Base-by-base conservation (phyloP, 2,888 invertebrate genomes). In the Meghimatium bilineatum region DNA sequence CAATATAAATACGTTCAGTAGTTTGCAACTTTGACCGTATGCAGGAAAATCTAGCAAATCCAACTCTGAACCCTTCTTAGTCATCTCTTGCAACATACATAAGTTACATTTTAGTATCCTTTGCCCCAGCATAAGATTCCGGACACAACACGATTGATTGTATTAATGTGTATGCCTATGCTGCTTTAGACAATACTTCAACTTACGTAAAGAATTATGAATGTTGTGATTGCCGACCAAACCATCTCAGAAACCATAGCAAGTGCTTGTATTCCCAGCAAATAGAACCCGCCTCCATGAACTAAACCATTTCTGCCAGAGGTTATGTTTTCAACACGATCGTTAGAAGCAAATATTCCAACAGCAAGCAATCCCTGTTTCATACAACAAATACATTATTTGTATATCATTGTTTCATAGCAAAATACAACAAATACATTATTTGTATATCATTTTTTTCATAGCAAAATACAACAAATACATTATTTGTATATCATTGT, bases 271-370 rank as follows among this genome's bases (percentile, higher is more conserved):
- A 98, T 95, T 0, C 97, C 97, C 0, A 98, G 94, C 26, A 98
- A 94, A 91, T 97, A 96, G 96, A 96, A 96, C 56, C 97, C 97
- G 34, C 98, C 98, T 44, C 97, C 94, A 89, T 94, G 94, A 84
- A 95, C 93, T 29, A 95, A 89, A 0, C 95, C 95, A 56, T 91
- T 90, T 52, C 93, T 89, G 12, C 94, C 94, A 12, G 95, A 95
- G 0, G 97, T 98, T 0, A 97, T 96, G 72, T 95, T 95, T 92
- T 97, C 94, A 0, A 97, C 83, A 5, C 88, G 87, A 0, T 98
- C 97, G 92, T 97, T 95, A 83, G 97, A 96, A 23, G 97, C 97
- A 92, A 98, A 98, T 0, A 98, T 94, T 0, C 98, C 98, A 1
- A 98, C 97, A 0, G 97, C 97, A n/a, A 97, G 85, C 29, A 97